These are phyloP conservation scores for Bedellia somnulentella DNA, from an alignment of 2,888 invertebrate genomes.

Conservation along the genomic window DNA sequence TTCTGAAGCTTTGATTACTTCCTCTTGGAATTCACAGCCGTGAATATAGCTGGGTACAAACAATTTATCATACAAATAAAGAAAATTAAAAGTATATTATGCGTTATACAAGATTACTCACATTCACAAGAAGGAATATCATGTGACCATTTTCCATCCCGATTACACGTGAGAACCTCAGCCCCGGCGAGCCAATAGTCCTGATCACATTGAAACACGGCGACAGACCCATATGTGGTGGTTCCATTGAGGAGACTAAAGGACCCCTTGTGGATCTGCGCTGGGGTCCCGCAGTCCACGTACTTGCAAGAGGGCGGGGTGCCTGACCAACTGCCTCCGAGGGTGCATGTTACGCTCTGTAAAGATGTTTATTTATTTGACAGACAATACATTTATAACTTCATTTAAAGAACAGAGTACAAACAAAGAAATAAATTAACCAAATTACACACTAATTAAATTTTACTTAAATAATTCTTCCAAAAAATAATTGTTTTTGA, in stretches of 20 bases:
- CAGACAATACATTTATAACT: too few species aligned
- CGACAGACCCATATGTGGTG: slow-evolving; percentile 78
- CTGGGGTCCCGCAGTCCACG: slow-evolving; percentile 84
- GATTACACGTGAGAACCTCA: slow-evolving; percentile 71
- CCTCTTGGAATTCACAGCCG: too few species aligned
- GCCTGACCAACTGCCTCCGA: slow-evolving; percentile 84
- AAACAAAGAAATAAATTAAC: too few species aligned
- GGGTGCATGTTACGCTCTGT: slow-evolving; percentile 77
- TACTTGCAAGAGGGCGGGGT: slow-evolving; percentile 82
- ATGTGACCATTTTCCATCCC: slow-evolving; percentile 86
- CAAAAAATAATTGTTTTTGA: too few species aligned
- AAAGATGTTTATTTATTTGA: too few species aligned
- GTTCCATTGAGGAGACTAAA: slow-evolving; percentile 74
- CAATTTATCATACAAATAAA: too few species aligned
- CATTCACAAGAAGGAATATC: slow-evolving; percentile 84
- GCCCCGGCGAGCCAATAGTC: slow-evolving; percentile 84
- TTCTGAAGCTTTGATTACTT: too few species aligned
- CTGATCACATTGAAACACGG: slow-evolving; percentile 77
- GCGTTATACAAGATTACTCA: slow-evolving; percentile 54
- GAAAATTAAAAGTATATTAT: too few species aligned
- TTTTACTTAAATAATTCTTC: too few species aligned
- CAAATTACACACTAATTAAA: too few species aligned
- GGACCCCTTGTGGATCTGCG: slow-evolving; percentile 75
- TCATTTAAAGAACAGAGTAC: too few species aligned
- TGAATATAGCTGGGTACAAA: too few species aligned